Conservation (phyloP, 2,797 vertebrate species). For the Pristis pectinata region DNA sequence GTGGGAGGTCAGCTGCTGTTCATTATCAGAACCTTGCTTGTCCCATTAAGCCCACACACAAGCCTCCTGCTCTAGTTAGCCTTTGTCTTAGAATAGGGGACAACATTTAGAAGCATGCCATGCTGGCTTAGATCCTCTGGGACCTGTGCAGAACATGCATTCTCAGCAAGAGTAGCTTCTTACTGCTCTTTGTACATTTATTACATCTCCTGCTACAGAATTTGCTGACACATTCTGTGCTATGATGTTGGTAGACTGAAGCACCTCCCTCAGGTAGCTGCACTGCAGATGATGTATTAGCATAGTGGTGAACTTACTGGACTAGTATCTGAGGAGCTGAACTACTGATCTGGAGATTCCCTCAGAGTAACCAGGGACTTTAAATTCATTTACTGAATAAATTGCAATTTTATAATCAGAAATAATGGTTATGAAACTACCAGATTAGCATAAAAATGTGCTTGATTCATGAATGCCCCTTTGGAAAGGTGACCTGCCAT, state of each 20-base stretch:
- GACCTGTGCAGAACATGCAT: background rate
- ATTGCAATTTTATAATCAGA: no score
- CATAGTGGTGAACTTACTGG: no score
- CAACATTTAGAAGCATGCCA: background rate
- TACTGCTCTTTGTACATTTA: background rate
- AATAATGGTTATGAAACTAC: no score
- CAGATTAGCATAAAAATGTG: no score
- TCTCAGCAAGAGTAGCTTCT: background rate
- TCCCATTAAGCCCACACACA: conserved; percentile 65
- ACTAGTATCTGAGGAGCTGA: no score
- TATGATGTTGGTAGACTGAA: background rate
- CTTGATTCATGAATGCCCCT: no score
- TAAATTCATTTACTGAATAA: no score
- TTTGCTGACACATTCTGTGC: background rate
- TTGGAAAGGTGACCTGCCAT: no score
- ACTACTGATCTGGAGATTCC: no score
- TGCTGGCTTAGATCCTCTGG: background rate
- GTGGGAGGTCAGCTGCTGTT: conserved; percentile 69
- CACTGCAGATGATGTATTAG: no score
- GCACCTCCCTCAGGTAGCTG: no score
- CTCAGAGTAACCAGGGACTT: no score
- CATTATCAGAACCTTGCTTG: conserved; percentile 63
- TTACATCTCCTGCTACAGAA: background rate
- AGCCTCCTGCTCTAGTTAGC: conserved; percentile 54
- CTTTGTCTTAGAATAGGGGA: background rate